Conservation (phyloP, 1,140 invertebrate genomes). For the Hylaeus volcanicus region DNA sequence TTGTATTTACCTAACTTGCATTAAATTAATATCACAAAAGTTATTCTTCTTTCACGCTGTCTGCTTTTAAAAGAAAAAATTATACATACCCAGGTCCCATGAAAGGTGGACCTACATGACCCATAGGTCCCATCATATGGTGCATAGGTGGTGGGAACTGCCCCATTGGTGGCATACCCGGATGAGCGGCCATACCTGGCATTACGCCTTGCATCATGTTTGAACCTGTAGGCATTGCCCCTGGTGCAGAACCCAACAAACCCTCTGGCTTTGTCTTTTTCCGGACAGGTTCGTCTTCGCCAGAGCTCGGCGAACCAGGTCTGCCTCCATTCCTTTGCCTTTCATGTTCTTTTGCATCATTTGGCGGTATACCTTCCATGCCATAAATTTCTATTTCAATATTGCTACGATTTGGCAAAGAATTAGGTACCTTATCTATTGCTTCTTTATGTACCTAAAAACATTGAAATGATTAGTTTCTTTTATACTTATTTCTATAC, state of each 20-base stretch:
- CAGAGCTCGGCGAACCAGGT: constrained; percentile 82
- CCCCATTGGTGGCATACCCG: constrained; percentile 83
- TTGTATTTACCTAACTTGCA: constrained; percentile 49
- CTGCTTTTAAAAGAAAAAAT: constrained; percentile 48
- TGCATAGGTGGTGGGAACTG: constrained; percentile 82
- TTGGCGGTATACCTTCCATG: constrained; percentile 99
- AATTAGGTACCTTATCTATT: constrained; percentile 99
- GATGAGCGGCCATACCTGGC: constrained; percentile 80
- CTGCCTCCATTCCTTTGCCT: constrained; percentile 87
- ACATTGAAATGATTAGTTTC: constrained; percentile 23
- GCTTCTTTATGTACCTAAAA: constrained; percentile 99
- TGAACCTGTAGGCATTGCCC: constrained; percentile 77
- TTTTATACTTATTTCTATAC: neutral
- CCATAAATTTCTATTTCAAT: constrained; percentile 99
- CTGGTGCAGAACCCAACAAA: constrained; percentile 81
- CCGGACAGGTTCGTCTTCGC: constrained; percentile 89
- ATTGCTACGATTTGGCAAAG: constrained; percentile 97
- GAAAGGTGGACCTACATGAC: constrained; percentile 85
- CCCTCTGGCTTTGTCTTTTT: constrained; percentile 87
- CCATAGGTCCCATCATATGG: constrained; percentile 87
- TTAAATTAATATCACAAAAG: constrained; percentile 46
- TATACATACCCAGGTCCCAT: constrained; percentile 86
- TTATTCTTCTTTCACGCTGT: constrained; percentile 42
- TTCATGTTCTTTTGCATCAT: constrained; percentile 97
- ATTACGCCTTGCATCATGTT: constrained; percentile 82